Evolutionary conservation across 2,113 vertebrate species (phyloP).

Genomic region (Uropsilus gracilis): DNA sequence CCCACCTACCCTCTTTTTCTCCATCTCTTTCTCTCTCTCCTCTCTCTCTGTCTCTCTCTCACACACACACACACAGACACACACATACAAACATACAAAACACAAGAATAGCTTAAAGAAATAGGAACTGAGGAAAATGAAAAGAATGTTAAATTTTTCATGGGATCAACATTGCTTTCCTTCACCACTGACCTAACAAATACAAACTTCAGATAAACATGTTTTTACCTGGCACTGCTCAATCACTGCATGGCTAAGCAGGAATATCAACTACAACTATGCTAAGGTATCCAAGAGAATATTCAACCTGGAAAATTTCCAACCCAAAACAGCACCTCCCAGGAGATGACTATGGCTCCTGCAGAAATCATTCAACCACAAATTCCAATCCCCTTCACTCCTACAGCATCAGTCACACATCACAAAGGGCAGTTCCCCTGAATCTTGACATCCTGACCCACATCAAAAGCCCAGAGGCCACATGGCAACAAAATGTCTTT

Average conservation of each 20-base stretch:
- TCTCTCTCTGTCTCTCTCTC: not conserved
- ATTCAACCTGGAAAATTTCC: conserved; percentile 60
- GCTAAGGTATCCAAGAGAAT: conserved; percentile 48
- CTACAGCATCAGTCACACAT: conserved; percentile 65
- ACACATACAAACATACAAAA: not conserved
- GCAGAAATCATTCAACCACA: conserved; percentile 74
- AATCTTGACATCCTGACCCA: conserved; percentile 69
- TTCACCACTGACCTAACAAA: not conserved
- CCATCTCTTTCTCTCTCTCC: not conserved
- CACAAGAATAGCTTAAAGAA: not conserved
- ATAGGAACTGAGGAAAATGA: not conserved
- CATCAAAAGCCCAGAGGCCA: conserved; percentile 66
- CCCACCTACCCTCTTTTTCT: not conserved
- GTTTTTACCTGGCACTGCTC: not conserved
- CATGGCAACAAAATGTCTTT: conserved; percentile 55
- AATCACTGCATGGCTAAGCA: not conserved
- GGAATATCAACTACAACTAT: conserved; percentile 28
- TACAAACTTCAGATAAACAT: not conserved
- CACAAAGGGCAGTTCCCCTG: conserved; percentile 63
- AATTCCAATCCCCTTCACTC: conserved; percentile 77
- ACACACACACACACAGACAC: not conserved
- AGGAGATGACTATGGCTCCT: conserved; percentile 71
- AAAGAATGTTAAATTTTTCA: conserved; percentile 6
- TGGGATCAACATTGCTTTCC: not conserved
- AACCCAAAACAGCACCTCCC: conserved; percentile 75